A percentile compares a stretch with the other conserved stretches of the same genome.
These are phyloP conservation scores for Remorina albescens DNA, from an alignment of 2,797 vertebrate genomes.

Conservation along the genomic window DNA sequence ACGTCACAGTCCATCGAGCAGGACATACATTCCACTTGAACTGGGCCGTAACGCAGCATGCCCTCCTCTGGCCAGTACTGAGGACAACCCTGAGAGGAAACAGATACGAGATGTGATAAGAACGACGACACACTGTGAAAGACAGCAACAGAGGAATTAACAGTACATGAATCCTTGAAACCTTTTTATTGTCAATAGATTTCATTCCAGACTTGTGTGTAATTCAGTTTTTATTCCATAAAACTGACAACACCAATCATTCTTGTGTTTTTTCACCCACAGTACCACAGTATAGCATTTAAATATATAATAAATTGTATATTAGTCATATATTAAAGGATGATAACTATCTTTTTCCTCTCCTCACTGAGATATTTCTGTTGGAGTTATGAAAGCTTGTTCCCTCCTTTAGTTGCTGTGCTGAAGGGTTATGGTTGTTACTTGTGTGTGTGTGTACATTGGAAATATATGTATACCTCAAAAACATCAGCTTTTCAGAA, in stretches of 20 bases:
- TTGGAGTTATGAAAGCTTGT: not conserved
- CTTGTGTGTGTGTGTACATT: not conserved
- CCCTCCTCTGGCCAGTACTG: constrained; percentile 99
- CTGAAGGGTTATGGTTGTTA: not conserved
- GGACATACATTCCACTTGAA: constrained; percentile 98
- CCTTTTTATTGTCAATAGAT: not conserved
- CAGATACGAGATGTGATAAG: not conserved
- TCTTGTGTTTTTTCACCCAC: too few species aligned
- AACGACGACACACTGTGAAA: not conserved
- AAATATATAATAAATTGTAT: too few species aligned
- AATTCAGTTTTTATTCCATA: too few species aligned
- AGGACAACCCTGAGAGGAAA: constrained; percentile 90
- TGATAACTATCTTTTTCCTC: not conserved
- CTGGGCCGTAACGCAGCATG: constrained; percentile 94
- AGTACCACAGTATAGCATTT: too few species aligned
- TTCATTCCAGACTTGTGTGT: too few species aligned
- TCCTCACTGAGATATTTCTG: not conserved
- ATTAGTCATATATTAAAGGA: too few species aligned
- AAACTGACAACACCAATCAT: too few species aligned
- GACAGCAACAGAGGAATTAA: not conserved
- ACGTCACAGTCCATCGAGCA: constrained; percentile 99
- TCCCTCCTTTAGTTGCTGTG: not conserved
- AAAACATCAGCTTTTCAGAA: not conserved
- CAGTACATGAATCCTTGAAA: too few species aligned
- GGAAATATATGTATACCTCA: not conserved